These are phyloP conservation scores for Sisyra terminalis DNA, from an alignment of 2,888 invertebrate genomes.

Conservation along the genomic window DNA sequence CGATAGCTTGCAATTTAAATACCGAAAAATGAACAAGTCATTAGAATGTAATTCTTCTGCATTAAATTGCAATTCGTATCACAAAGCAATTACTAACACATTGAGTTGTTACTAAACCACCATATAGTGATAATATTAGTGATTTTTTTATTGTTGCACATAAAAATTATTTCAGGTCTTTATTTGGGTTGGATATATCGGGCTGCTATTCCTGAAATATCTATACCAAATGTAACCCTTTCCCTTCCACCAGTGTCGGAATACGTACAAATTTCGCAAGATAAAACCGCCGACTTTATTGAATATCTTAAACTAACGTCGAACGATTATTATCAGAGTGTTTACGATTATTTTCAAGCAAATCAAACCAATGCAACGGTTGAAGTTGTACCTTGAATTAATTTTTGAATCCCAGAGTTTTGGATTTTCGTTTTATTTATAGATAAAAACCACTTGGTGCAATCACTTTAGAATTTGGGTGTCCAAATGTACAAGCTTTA, in stretches of 20 bases:
- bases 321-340: conserved; percentile 1
- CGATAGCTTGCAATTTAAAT: too few species aligned
- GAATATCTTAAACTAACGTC: conserved; percentile 5
- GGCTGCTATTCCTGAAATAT: conserved; percentile 4
- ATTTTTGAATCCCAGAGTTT: not conserved
- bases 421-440: too few species aligned
- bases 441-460: not conserved
- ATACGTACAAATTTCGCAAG: conserved; percentile 4
- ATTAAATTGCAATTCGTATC: too few species aligned
- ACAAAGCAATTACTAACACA: too few species aligned
- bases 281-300: conserved; percentile 5
- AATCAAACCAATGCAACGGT: conserved; percentile 3
- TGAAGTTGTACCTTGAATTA: conserved; percentile 6
- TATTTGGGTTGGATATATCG: conserved; percentile 18
- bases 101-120: too few species aligned
- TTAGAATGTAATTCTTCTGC: too few species aligned
- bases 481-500: not conserved
- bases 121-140: too few species aligned
- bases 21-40: too few species aligned
- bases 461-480: not conserved
- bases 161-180: conserved; percentile 27
- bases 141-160: too few species aligned
- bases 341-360: conserved; percentile 3
- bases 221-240: conserved; percentile 1
- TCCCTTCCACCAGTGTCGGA: conserved; percentile 5